Evolutionary conservation across 2,113 vertebrate genomes (phyloP).

Genomic region (Rhinopomastus cyanomelas): DNA sequence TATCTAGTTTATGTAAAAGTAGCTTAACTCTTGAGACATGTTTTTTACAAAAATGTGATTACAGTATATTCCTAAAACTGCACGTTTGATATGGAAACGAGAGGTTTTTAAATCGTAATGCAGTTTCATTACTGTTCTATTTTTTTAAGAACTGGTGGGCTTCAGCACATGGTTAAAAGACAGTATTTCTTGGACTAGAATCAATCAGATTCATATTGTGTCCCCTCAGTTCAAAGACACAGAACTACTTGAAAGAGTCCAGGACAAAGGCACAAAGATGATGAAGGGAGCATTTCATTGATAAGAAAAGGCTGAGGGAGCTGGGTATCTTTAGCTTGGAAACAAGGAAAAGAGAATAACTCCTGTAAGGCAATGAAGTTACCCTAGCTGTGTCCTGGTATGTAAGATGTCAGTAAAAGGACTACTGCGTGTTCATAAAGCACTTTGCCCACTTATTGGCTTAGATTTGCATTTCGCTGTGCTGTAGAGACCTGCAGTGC

Average conservation of each 20-base stretch:
- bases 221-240: too few relatives aligned
- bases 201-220: too few relatives aligned
- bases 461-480: neutral
- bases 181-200: neutral
- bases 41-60: neutral
- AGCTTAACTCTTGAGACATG: neutral
- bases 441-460: neutral
- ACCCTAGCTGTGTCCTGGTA: neutral
- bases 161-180: neutral
- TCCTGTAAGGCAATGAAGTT: neutral
- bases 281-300: too few relatives aligned
- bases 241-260: too few relatives aligned
- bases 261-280: too few relatives aligned
- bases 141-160: neutral
- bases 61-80: neutral
- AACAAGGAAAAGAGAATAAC: too few relatives aligned
- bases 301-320: too few relatives aligned
- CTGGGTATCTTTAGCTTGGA: too few relatives aligned
- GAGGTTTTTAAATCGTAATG: neutral
- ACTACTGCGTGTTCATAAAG: neutral
- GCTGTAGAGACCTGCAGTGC: too few relatives aligned
- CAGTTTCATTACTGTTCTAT: neutral
- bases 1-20: neutral
- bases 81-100: neutral
- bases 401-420: neutral